Evolutionary conservation across 2,797 vertebrate genomes (phyloP), one percentile per base, ranked within the genome.

Genomic region (Antrozous pallidus): DNA sequence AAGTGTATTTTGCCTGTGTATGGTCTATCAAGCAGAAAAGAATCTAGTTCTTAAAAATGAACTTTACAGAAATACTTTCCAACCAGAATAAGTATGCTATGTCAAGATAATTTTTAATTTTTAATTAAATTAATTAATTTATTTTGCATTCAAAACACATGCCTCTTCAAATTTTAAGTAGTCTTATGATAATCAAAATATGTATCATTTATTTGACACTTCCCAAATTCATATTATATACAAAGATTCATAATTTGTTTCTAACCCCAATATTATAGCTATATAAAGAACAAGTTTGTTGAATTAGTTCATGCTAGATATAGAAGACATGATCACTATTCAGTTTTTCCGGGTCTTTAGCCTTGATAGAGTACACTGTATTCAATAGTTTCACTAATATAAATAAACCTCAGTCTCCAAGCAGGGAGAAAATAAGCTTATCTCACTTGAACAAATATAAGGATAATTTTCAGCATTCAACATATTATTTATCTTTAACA

Each of bases 21-120:
- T 58, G 81, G 89, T 81, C 65, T 94, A 78, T 95, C 90, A 93
- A 94, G 92, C 16, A 20, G 83, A 93, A 97, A 96, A 94, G 73
- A 95, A 47, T 0, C 4, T 12, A 31, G 6, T 36, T 93, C 93
- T 95, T 71, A 28, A 63, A 20, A 61, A 93, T 28, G 38, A 73
- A 45, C 36, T 73, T 63, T 40, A 10, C 7, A 49, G 38, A 38
- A 45, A 26, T 92, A 49, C 54, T 75, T 83, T 58, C 24, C 5
- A 20, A 93, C 77, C 90, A 36, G 31, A 84, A 22, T 28, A 67
- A 71, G 56, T 12, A 31, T 0, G 4, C 36, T 36, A 75, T 56
- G 17, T 74, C 85, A 83, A 51, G 65, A 78, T 63, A 28, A 22
- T 45, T 49, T 86, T 83, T 56, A 58, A 31, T 61, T 31, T 58